phyloP scores from a whole-genome alignment of 2,113 vertebrate species.

The Pituophis catenifer region DNA sequence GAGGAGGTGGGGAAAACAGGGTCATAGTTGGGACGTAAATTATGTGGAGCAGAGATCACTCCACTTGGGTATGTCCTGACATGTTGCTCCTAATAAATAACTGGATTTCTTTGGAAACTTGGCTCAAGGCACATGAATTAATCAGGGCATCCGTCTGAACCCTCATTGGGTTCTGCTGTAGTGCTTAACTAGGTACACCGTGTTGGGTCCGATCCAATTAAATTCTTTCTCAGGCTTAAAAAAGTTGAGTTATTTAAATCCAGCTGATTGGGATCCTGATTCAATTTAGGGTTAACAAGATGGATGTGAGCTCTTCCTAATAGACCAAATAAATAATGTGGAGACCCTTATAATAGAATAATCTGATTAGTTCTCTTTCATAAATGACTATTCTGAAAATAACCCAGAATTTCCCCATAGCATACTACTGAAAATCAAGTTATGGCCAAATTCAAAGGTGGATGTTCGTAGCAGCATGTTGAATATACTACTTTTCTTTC shows the following conservation, averaged over 20 bases:
- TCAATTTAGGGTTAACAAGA: not conserved
- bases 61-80: too few relatives aligned
- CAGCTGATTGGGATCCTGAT: not conserved
- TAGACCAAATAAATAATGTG: not conserved
- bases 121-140: too few relatives aligned
- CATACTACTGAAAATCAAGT: not conserved
- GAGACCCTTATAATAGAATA: not conserved
- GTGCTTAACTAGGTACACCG: not conserved
- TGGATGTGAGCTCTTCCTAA: not conserved
- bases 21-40: too few relatives aligned
- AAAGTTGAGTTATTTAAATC: not conserved
- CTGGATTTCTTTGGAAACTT: too few relatives aligned
- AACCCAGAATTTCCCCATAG: not conserved
- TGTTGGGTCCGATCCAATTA: not conserved
- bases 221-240: not conserved
- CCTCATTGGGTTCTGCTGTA: too few relatives aligned
- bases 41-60: too few relatives aligned
- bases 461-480: constrained; percentile 47
- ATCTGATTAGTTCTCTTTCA: not conserved
- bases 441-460: constrained; percentile 38
- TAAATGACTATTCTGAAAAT: not conserved
- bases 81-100: too few relatives aligned
- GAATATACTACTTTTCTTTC: constrained; percentile 40
- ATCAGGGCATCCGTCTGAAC: too few relatives aligned
- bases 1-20: too few relatives aligned